These are phyloP conservation scores for Cyclargus thomasi DNA, from an alignment of 1,140 invertebrate genomes.

Conservation along the genomic window DNA sequence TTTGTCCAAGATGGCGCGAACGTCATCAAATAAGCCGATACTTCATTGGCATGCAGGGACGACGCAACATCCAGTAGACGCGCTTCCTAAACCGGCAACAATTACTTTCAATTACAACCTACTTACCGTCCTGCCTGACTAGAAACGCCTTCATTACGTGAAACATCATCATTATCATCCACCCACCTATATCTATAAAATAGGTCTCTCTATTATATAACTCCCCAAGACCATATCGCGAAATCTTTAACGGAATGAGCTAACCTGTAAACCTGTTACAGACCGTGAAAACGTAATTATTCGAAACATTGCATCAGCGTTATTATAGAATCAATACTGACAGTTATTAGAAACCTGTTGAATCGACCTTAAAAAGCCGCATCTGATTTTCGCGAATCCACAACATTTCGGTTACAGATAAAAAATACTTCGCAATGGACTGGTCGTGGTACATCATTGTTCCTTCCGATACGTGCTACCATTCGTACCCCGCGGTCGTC, in stretches of 20 bases:
- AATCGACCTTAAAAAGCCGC: conserved; percentile 15
- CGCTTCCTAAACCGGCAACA: not conserved
- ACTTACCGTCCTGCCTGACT: conserved; percentile 2
- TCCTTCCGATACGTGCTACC: conserved; percentile 53
- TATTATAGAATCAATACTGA: conserved; percentile 1
- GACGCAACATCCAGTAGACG: not conserved
- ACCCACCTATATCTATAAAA: not conserved
- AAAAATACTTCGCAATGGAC: conserved; percentile 58
- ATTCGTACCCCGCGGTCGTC: conserved; percentile 37
- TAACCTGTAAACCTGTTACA: no score
- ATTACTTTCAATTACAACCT: conserved; percentile 1
- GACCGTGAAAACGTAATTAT: not conserved
- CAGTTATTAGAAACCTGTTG: not conserved
- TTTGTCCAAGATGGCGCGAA: not conserved
- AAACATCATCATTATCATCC: conserved; percentile 1
- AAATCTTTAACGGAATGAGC: no score
- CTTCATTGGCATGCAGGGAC: not conserved
- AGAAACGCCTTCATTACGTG: conserved; percentile 2
- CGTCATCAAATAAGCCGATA: not conserved
- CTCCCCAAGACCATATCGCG: no score
- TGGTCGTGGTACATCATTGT: conserved; percentile 57
- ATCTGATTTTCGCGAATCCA: conserved; percentile 32
- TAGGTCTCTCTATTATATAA: not conserved
- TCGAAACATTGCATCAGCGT: not conserved
- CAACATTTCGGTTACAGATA: conserved; percentile 44